These are phyloP conservation scores for Nomada ferruginata DNA, from an alignment of 2,888 invertebrate genomes.

Conservation along the genomic window DNA sequence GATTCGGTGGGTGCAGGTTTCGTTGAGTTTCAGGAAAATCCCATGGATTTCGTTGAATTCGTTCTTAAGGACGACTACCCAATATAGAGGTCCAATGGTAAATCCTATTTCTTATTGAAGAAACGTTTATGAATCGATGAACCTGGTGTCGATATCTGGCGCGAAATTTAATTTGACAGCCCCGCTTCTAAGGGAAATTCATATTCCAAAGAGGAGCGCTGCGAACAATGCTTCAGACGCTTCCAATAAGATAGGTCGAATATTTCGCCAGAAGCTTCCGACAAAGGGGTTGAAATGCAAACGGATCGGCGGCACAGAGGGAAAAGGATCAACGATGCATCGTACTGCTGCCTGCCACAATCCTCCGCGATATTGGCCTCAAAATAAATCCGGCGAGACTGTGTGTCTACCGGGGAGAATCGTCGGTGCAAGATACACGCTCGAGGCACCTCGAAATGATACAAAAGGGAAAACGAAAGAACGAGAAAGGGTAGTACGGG, in stretches of 20 bases:
- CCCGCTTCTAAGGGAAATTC: slow-evolving; percentile 8
- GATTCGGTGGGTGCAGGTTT: too few relatives aligned
- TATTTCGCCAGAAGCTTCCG: background rate
- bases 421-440: background rate
- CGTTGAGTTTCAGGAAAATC: too few relatives aligned
- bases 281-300: slow-evolving; percentile 2
- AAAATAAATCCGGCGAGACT: background rate
- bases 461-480: background rate
- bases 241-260: background rate
- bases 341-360: background rate
- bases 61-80: too few relatives aligned
- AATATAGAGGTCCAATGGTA: too few relatives aligned
- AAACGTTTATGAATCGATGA: too few relatives aligned
- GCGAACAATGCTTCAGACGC: slow-evolving; percentile 3
- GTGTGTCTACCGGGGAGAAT: background rate
- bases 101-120: too few relatives aligned
- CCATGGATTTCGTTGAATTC: too few relatives aligned
- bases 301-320: background rate
- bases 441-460: background rate
- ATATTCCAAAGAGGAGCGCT: slow-evolving; percentile 7
- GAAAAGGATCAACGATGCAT: background rate
- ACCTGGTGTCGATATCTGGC: background rate
- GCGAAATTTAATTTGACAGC: slow-evolving; percentile 16
- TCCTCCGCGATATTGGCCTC: background rate
- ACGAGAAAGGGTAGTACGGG: background rate